These are phyloP conservation scores for Copidosoma floridanum DNA, from an alignment of 1,140 invertebrate genomes.

Conservation along the genomic window DNA sequence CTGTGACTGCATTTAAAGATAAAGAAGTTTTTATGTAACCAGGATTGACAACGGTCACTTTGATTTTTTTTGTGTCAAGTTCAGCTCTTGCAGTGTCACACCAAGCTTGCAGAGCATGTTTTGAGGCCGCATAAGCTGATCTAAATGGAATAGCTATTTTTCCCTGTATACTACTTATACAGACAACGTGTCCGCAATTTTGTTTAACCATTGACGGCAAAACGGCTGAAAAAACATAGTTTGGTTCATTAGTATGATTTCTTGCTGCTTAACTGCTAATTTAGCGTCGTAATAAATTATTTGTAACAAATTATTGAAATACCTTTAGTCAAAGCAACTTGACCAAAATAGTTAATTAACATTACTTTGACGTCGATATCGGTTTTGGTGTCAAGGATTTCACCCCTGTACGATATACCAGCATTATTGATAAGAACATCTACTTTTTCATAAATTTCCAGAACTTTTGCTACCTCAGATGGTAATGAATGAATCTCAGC, in stretches of 20 bases:
- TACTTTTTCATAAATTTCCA: slow-evolving; percentile 70
- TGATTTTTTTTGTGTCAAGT: slow-evolving; percentile 70
- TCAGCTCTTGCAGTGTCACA: slow-evolving; percentile 81
- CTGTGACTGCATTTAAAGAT: slow-evolving; percentile 85
- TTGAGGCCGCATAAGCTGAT: slow-evolving; percentile 88
- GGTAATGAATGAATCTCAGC: slow-evolving; percentile 67
- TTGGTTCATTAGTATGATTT: too few relatives aligned
- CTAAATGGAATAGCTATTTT: slow-evolving; percentile 85
- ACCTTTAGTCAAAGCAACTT: slow-evolving; percentile 90
- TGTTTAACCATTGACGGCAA: slow-evolving; percentile 79
- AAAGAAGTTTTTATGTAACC: slow-evolving; percentile 88
- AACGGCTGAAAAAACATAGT: slow-evolving; percentile 65
- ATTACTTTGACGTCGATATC: slow-evolving; percentile 88
- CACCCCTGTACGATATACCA: slow-evolving; percentile 81
- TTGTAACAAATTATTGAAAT: slow-evolving; percentile 38
- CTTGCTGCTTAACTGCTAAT: too few relatives aligned
- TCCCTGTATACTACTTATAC: slow-evolving; percentile 92
- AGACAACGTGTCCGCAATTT: slow-evolving; percentile 80
- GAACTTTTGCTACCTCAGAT: slow-evolving; percentile 63
- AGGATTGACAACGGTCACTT: slow-evolving; percentile 80
- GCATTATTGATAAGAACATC: slow-evolving; percentile 94
- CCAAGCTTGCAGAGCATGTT: slow-evolving; percentile 91
- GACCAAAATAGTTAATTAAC: slow-evolving; percentile 92
- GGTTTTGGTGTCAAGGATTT: slow-evolving; percentile 72
- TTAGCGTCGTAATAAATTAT: too few relatives aligned